phyloP scores from a whole-genome alignment of 2,797 vertebrate species.

The Molossus molossus region DNA sequence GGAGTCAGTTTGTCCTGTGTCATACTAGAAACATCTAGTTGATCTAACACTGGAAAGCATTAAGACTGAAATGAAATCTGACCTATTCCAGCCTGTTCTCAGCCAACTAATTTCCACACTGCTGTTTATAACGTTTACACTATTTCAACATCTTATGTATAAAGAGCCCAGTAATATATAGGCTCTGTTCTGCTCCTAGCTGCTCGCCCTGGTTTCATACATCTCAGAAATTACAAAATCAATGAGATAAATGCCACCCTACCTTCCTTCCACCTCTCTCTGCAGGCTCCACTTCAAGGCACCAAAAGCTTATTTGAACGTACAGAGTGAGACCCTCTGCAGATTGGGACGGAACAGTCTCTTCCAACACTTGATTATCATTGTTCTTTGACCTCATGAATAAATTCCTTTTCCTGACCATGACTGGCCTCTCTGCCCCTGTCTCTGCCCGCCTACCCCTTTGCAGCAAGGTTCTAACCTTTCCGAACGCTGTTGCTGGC shows the following conservation, averaged over 20 bases:
- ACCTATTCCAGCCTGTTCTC: conserved; percentile 73
- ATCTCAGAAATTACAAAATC: conserved; percentile 85
- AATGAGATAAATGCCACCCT: conserved; percentile 75
- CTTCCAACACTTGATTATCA: background rate
- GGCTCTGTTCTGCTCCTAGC: conserved; percentile 80
- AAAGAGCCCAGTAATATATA: conserved; percentile 85
- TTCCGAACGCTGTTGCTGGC: background rate
- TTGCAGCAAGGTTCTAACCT: background rate
- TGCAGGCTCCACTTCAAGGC: background rate
- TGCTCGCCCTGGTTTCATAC: conserved; percentile 83
- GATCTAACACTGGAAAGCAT: conserved; percentile 76
- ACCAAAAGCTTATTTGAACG: conserved; percentile 33
- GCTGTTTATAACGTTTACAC: conserved; percentile 77
- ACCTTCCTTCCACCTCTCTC: conserved; percentile 43
- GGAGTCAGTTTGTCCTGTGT: conserved; percentile 74
- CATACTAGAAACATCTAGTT: conserved; percentile 63
- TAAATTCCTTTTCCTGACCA: background rate
- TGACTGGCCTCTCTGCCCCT: background rate
- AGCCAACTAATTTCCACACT: conserved; percentile 80
- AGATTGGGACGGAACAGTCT: background rate
- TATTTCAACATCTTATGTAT: conserved; percentile 80
- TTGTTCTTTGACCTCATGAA: background rate
- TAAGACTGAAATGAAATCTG: conserved; percentile 79
- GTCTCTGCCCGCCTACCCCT: background rate
- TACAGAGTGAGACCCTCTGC: background rate